Conservation (phyloP, 2,888 invertebrate genomes). For the Drosophila silvestris region DNA sequence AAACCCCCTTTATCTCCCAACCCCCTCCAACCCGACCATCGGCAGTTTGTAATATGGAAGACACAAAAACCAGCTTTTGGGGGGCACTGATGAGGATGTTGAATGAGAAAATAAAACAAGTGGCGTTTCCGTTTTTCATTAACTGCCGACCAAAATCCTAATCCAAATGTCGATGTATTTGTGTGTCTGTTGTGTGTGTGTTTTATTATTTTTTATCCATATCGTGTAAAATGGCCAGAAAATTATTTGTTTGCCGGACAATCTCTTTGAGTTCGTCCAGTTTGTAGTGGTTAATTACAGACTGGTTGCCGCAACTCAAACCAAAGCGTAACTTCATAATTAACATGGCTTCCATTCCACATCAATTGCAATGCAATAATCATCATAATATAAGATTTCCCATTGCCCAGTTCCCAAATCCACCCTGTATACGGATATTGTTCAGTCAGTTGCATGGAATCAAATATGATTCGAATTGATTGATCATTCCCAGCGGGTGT, state of each 20-base stretch:
- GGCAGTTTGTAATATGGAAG: conserved; percentile 49
- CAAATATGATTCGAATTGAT: conserved; percentile 83
- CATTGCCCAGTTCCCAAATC: conserved; percentile 8
- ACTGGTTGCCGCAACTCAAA: conserved; percentile 20
- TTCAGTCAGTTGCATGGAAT: conserved; percentile 62
- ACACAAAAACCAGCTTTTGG: conserved; percentile 38
- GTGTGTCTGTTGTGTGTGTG: conserved; percentile 6
- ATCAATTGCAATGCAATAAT: conserved; percentile 56
- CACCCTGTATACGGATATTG: conserved; percentile 36
- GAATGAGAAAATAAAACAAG: conserved; percentile 64
- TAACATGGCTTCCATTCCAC: conserved; percentile 58
- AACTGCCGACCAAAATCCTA: conserved; percentile 53
- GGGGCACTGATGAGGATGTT: conserved; percentile 45
- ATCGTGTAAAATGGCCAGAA: conserved; percentile 32
- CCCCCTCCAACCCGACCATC: neutral
- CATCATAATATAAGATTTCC: conserved; percentile 37
- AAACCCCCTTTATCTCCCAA: neutral
- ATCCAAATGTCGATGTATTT: conserved; percentile 55
- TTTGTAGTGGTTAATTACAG: conserved; percentile 44
- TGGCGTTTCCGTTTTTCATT: conserved; percentile 84
- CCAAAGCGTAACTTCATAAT: conserved; percentile 68
- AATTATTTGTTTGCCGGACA: conserved; percentile 68
- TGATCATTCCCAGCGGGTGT: conserved; percentile 85
- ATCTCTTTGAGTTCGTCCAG: conserved; percentile 31
- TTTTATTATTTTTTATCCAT: conserved; percentile 22